Base-by-base conservation (phyloP, 2,888 invertebrate species). In the Drosophila borealis region DNA sequence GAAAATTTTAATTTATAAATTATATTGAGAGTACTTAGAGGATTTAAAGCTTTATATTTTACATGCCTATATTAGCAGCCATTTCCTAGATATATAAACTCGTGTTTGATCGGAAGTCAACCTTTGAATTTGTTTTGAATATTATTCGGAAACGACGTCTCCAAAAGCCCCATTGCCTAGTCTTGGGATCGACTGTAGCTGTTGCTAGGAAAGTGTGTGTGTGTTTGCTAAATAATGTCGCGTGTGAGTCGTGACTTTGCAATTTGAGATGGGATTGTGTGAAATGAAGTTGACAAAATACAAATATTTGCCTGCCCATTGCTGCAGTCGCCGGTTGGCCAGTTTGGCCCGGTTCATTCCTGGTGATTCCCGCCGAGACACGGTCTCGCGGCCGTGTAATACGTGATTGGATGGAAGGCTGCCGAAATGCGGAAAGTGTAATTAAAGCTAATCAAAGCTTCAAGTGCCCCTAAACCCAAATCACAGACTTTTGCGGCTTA, bases 201-300 rank as follows among this genome's bases (percentile, higher is more conserved):
- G 44, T 39, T 67, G 48, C 39, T 25, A 37, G 4, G 29, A 36
- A 2, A 41, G 8, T 42, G 33, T 25, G 14, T 33, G 57, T 33
- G 13, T 17, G 36, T 29, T 49, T 41, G 77, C 41, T 67, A 60
- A 65, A 53, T 46, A 49, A 54, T 49, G 76, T 71, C 77, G 77
- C 72, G 77, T 78, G 66, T 62, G 61, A 62, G 46, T 84, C 80
- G 84, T 84, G 80, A 78, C 55, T 11, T n/a, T 17, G 21, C 54
- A 78, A 80, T 84, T 80, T 51, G 53, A 19, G 37, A 45, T 14
- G 36, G 17, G 37, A 46, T 53, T 53, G 70, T 69, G 53, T 53
- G 51, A 69, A 48, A 41, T 48, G 10, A 48, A 42, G 70, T 48
- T 53, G 36, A 57, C 44, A 34, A 45, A 8, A 46, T 41, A 25